Evolutionary conservation across 2,797 vertebrate genomes (phyloP).

Genomic region (Parauchenoglanis ngamensis): DNA sequence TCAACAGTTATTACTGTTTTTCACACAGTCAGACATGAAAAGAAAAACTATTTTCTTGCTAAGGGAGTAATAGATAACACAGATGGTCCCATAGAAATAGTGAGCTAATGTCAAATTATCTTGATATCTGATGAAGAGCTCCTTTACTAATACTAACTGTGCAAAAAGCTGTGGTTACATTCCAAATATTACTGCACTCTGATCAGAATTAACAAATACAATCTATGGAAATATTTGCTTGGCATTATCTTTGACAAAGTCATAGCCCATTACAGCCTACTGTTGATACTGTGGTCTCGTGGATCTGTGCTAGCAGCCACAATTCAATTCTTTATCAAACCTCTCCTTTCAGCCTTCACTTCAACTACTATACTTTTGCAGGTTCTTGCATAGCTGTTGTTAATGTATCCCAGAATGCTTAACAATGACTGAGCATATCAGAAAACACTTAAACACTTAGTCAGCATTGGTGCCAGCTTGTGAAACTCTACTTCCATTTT

Average conservation of each 20-base stretch:
- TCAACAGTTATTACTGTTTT: not conserved
- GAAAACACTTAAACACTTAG: conserved; percentile 1
- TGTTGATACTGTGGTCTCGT: not conserved
- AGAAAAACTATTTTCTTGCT: not conserved
- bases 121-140: not conserved
- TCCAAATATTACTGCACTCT: not conserved
- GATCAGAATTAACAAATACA: not conserved
- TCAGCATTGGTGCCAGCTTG: not conserved
- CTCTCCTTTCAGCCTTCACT: not conserved
- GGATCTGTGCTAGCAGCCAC: not conserved
- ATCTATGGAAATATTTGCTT: not conserved
- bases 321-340: not conserved
- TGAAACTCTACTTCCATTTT: not conserved
- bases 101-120: not conserved
- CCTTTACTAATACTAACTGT: not conserved
- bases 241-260: not conserved
- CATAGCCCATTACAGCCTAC: not conserved
- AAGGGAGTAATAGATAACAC: not conserved
- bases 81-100: not conserved
- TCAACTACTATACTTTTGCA: not conserved
- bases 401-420: not conserved
- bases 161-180: not conserved
- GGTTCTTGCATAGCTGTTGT: not conserved
- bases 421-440: not conserved
- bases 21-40: not conserved